Evolutionary conservation across 2,797 vertebrate genomes (phyloP).

Genomic region (Falco berigora): DNA sequence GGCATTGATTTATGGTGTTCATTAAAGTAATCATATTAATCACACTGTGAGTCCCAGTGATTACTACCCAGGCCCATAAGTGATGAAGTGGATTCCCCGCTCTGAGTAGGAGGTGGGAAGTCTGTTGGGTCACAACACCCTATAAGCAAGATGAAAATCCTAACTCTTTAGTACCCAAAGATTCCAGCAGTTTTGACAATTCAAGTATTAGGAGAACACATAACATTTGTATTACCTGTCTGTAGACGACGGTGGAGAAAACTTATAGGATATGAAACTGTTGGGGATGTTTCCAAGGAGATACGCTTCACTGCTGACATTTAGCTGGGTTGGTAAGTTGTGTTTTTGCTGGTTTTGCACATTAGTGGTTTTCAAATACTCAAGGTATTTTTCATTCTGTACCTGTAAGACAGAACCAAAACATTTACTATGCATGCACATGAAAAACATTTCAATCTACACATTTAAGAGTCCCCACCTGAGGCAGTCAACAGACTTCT

Average conservation of each 20-base stretch:
- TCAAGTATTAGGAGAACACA: not conserved
- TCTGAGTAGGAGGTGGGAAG: too few relatives aligned
- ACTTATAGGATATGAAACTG: constrained; percentile 80
- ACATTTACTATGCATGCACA: not conserved
- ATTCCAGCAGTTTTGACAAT: not conserved
- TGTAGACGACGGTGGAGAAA: constrained; percentile 72
- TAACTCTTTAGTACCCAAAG: not conserved
- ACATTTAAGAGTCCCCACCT: not conserved
- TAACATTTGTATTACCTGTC: constrained; percentile 73
- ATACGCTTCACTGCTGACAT: constrained; percentile 69
- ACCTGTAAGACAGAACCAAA: not conserved
- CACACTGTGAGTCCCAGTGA: too few relatives aligned
- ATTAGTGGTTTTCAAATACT: not conserved
- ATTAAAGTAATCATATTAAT: too few relatives aligned
- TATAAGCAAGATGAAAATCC: not conserved
- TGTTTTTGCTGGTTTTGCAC: not conserved
- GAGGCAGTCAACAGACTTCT: not conserved
- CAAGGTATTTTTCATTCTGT: constrained; percentile 33
- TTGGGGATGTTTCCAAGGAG: constrained; percentile 74
- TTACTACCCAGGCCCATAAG: too few relatives aligned
- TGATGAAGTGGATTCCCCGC: too few relatives aligned
- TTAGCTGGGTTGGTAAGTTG: not conserved
- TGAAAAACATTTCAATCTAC: not conserved
- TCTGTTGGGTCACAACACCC: too few relatives aligned
- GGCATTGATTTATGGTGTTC: too few relatives aligned